Conservation (phyloP, 2,113 vertebrate genomes). For the Podilymbus podiceps region DNA sequence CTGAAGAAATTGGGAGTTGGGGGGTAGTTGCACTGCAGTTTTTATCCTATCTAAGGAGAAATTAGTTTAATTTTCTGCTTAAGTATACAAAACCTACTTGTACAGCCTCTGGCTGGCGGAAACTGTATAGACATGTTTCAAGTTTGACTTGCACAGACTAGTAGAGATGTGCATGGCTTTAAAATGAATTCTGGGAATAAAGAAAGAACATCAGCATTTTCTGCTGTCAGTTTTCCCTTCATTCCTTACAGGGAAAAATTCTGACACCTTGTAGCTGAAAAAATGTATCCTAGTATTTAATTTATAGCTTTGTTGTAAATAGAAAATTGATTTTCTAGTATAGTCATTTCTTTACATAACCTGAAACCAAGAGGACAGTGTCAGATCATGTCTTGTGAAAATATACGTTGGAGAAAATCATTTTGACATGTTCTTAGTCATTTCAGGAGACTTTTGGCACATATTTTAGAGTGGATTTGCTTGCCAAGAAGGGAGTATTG, state of each 20-base stretch:
- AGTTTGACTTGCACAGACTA: not conserved
- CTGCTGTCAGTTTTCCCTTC: not conserved
- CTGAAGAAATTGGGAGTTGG: not conserved
- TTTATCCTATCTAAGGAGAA: not conserved
- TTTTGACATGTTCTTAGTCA: not conserved
- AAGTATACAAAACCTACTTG: not conserved
- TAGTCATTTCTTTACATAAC: not conserved
- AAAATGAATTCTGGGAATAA: not conserved
- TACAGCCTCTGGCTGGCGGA: not conserved
- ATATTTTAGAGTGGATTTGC: accelerated
- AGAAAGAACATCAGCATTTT: not conserved
- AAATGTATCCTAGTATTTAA: not conserved
- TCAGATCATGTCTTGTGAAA: not conserved
- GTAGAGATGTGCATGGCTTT: not conserved
- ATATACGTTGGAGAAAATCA: not conserved
- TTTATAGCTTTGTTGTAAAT: not conserved
- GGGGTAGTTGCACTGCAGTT: not conserved
- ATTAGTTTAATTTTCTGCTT: not conserved
- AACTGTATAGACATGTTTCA: not conserved
- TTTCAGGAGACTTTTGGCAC: not conserved
- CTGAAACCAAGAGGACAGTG: not conserved
- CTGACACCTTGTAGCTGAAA: not conserved
- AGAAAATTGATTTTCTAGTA: not conserved
- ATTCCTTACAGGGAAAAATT: not conserved
- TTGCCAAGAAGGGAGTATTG: not conserved